A percentile compares a stretch with the other conserved stretches of the same genome.
Conservation (phyloP, 2,888 invertebrate genomes). For the Habroteleia sp. region DNA sequence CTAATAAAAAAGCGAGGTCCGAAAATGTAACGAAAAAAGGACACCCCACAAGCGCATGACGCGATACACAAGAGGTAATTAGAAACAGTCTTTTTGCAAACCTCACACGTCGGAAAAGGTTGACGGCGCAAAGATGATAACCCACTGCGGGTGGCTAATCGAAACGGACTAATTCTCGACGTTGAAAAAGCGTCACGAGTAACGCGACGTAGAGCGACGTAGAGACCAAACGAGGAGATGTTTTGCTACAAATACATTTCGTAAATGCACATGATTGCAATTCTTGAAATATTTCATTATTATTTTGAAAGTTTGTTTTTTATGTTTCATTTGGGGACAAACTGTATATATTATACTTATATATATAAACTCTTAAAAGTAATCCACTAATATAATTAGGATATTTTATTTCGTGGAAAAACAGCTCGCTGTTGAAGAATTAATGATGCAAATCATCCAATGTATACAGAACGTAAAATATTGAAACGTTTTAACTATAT, state of each 20-base stretch:
- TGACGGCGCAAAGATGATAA: constrained; percentile 57
- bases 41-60: constrained; percentile 19
- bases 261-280: constrained; percentile 32
- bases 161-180: constrained; percentile 58
- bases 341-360: too few species aligned
- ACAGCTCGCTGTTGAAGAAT: too few species aligned
- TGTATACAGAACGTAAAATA: too few species aligned
- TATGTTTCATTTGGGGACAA: too few species aligned
- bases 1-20: constrained; percentile 12
- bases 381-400: too few species aligned
- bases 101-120: constrained; percentile 54
- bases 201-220: constrained; percentile 48
- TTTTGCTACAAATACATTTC: constrained; percentile 57
- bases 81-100: constrained; percentile 48
- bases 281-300: too few species aligned
- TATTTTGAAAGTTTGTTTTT: too few species aligned
- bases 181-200: constrained; percentile 56
- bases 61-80: constrained; percentile 57
- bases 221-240: constrained; percentile 34
- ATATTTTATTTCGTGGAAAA: too few species aligned
- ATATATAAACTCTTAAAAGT: too few species aligned
- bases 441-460: too few species aligned
- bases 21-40: constrained; percentile 31
- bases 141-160: constrained; percentile 59
- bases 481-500: too few species aligned